Percentiles rank a stretch among this genome's conserved stretches.
Evolutionary conservation across 2,113 vertebrate genomes (phyloP).

Genomic region (Planiliza haematocheilus): DNA sequence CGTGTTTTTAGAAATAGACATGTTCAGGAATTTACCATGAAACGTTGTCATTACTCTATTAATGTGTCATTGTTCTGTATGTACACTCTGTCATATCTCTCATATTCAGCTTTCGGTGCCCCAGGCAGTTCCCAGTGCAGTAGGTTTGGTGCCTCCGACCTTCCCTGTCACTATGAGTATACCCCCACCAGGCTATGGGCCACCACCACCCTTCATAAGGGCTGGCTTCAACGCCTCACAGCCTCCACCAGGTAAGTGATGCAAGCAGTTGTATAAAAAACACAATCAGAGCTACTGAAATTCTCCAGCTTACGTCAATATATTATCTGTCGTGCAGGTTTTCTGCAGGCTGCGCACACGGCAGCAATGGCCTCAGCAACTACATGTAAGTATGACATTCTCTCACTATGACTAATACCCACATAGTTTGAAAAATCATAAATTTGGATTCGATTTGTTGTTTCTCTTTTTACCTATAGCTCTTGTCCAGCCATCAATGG

Average conservation of each 20-base stretch:
- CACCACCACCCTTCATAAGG: slow-evolving; percentile 92
- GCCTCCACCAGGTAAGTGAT: slow-evolving; percentile 92
- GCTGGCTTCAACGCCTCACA: slow-evolving; percentile 94
- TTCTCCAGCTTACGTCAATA: neutral
- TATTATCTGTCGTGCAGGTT: slow-evolving; percentile 82
- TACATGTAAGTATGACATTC: slow-evolving; percentile 84
- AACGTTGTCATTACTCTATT: neutral
- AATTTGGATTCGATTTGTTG: neutral
- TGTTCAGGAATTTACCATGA: neutral
- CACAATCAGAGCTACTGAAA: neutral
- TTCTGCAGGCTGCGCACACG: slow-evolving; percentile 90
- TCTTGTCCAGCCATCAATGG: slow-evolving; percentile 89
- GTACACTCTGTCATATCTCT: neutral
- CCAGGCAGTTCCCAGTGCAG: slow-evolving; percentile 90
- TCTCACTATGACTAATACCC: neutral
- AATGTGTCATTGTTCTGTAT: neutral
- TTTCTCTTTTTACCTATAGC: slow-evolving; percentile 31
- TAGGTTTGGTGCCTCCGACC: slow-evolving; percentile 92
- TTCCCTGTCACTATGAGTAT: slow-evolving; percentile 96
- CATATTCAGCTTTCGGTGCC: slow-evolving; percentile 90
- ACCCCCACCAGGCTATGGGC: slow-evolving; percentile 95
- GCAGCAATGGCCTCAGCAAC: slow-evolving; percentile 84
- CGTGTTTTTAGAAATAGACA: no score
- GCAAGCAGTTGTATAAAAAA: neutral
- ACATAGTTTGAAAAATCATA: neutral